Evolutionary conservation across 92 coral and sea anemone genomes (phyloP), one percentile per base, ranked within the genome.

Genomic region (Montipora capitata): DNA sequence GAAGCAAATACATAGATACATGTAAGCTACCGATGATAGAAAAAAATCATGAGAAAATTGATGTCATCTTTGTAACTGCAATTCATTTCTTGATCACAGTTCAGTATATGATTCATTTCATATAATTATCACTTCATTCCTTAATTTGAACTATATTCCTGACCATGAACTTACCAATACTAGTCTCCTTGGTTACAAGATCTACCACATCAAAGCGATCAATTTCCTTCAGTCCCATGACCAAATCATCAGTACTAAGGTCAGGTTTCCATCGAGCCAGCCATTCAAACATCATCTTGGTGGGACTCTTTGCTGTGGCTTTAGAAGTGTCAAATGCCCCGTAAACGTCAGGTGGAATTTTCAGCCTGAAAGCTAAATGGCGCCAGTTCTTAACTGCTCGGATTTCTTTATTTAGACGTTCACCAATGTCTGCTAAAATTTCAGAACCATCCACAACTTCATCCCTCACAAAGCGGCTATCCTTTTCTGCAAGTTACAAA

Each of bases 341-440:
- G 27, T 74, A 87, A n/a, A 38, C 66, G 54, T 84, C 93, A 40
- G 3, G 62, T 10, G 84, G 77, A n/a, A 92, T 75, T 44, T 80
- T 48, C 64, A 92, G 78, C 48, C 87, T 89, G 68, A 72, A 83
- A 10, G 93, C 95, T 64, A 92, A 80, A 61, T 92, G 17, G 11
- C 76, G 77, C 93, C 95, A 92, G 88, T 77, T 89, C 77, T 89
- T 92, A 48, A 89, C 73, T 10, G 91, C 93, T 68, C 83, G 68
- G 38, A 80, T 74, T 0, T 89, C 88, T 74, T 89, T 86, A 85
- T 92, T 92, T 3, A 92, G 81, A 11, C 87, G 78, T 40, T 87
- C 86, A 17, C 82, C 91, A 40, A 92, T 64, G 2, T 85, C 88
- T 57, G 87, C 88, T 57, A 92, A 35, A 27, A 92, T 79, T 17